Percentiles rank a stretch among this genome's conserved stretches.
These are phyloP conservation scores for Oostethus manadensis DNA, from an alignment of 2,113 vertebrate species.

Conservation along the genomic window DNA sequence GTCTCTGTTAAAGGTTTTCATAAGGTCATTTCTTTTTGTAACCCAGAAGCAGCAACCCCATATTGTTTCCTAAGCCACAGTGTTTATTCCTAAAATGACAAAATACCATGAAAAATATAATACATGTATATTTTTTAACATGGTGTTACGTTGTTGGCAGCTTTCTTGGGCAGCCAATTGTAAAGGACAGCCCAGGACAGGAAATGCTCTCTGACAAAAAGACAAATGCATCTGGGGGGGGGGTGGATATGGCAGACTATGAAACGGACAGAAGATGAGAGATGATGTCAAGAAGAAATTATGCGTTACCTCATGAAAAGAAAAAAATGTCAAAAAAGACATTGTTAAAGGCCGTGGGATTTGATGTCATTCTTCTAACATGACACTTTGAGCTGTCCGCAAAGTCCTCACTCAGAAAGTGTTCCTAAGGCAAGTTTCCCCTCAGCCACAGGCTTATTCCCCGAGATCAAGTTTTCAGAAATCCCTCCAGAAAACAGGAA, in stretches of 20 bases:
- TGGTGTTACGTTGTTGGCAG: slow-evolving; percentile 12
- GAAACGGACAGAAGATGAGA: slow-evolving; percentile 28
- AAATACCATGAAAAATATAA: no score
- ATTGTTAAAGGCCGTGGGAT: not conserved
- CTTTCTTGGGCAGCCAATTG: slow-evolving; percentile 33
- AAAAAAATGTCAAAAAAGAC: slow-evolving; percentile 16
- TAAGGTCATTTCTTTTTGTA: no score
- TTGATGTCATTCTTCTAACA: not conserved
- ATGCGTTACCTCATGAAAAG: not conserved
- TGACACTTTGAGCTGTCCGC: slow-evolving; percentile 4
- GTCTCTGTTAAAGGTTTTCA: not conserved
- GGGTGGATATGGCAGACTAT: slow-evolving; percentile 14
- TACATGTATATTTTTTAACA: not conserved
- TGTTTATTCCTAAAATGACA: no score
- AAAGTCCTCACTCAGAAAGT: not conserved
- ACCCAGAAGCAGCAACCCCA: no score
- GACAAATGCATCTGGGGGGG: slow-evolving; percentile 15
- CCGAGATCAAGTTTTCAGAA: slow-evolving; percentile 3
- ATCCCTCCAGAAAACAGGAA: not conserved
- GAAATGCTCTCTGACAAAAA: slow-evolving; percentile 50
- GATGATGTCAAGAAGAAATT: slow-evolving; percentile 23
- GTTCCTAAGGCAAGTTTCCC: slow-evolving; percentile 10
- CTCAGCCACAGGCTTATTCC: not conserved
- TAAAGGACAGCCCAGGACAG: slow-evolving; percentile 63
- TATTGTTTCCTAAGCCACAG: no score